Conservation (phyloP, 2,888 invertebrate species). For the Pandemis heparana region DNA sequence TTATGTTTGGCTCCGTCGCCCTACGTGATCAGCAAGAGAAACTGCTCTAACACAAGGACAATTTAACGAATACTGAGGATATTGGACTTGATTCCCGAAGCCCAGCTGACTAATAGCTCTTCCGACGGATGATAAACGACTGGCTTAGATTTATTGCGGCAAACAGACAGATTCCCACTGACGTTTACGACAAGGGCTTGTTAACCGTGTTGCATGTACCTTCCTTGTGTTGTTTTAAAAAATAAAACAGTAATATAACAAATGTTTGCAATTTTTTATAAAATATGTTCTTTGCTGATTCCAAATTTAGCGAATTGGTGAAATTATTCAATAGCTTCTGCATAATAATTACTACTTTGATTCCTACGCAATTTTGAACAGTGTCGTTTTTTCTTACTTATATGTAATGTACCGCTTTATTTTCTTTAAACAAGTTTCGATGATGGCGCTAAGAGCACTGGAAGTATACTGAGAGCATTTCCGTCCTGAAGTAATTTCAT, state of each 20-base stretch:
- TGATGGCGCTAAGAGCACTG: not conserved
- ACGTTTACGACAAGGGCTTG: conserved; percentile 4
- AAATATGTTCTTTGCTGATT: too few relatives aligned
- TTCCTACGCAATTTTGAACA: too few relatives aligned
- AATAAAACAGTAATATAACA: not conserved
- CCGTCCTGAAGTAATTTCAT: conserved; percentile 19
- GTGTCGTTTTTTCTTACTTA: too few relatives aligned
- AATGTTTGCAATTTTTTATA: not conserved
- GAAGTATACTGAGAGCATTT: conserved; percentile 29
- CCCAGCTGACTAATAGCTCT: conserved; percentile 46
- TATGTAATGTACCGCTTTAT: not conserved
- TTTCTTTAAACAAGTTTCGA: not conserved
- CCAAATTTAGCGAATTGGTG: too few relatives aligned
- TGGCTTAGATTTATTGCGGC: conserved; percentile 39
- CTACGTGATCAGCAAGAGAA: conserved; percentile 38
- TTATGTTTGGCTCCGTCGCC: conserved; percentile 14
- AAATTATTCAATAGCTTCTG: too few relatives aligned
- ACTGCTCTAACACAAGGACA: conserved; percentile 27
- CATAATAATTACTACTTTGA: not conserved
- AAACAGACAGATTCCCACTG: conserved; percentile 9
- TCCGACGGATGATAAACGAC: conserved; percentile 46
- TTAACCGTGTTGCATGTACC: not conserved
- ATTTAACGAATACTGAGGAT: conserved; percentile 38
- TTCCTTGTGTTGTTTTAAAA: not conserved
- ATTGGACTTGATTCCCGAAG: conserved; percentile 43